Evolutionary conservation across 2,888 invertebrate genomes (phyloP).

Genomic region (Noctuana brunneofusca): DNA sequence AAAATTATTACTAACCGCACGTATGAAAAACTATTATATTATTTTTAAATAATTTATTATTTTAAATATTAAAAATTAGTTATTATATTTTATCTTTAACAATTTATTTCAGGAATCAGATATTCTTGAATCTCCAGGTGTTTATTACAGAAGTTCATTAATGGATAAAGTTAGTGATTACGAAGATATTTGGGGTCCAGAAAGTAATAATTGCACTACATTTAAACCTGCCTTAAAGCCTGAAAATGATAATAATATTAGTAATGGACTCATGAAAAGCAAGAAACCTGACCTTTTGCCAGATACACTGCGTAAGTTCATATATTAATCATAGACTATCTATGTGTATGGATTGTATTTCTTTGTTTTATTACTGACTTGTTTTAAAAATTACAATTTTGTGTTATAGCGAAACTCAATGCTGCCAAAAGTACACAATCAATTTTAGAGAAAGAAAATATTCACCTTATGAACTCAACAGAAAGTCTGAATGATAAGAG

Average conservation of each 20-base stretch:
- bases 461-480: slow-evolving; percentile 66
- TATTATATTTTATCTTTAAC: slow-evolving; percentile 2
- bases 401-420: slow-evolving; percentile 70
- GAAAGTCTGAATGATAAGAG: slow-evolving; percentile 74
- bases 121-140: slow-evolving; percentile 91
- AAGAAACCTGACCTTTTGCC: slow-evolving; percentile 84
- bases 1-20: slow-evolving; percentile 58
- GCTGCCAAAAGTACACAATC: slow-evolving; percentile 76
- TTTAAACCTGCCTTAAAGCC: slow-evolving; percentile 69
- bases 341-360: background rate
- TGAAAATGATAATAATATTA: slow-evolving; percentile 68
- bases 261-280: slow-evolving; percentile 79
- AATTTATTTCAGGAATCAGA: slow-evolving; percentile 86
- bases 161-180: slow-evolving; percentile 97
- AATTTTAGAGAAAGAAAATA: slow-evolving; percentile 74
- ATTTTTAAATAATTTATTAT: background rate
- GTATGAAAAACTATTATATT: slow-evolving; percentile 38
- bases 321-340: background rate
- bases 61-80: background rate
- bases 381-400: background rate
- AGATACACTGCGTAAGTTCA: slow-evolving; percentile 81
- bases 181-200: slow-evolving; percentile 95
- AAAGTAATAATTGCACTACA: slow-evolving; percentile 76
- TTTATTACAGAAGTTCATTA: slow-evolving; percentile 92
- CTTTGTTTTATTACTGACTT: background rate